Evolutionary conservation across 2,888 invertebrate species (phyloP), one percentile per base, ranked within the genome.

Genomic region (Ommatoiulus sabulosus): DNA sequence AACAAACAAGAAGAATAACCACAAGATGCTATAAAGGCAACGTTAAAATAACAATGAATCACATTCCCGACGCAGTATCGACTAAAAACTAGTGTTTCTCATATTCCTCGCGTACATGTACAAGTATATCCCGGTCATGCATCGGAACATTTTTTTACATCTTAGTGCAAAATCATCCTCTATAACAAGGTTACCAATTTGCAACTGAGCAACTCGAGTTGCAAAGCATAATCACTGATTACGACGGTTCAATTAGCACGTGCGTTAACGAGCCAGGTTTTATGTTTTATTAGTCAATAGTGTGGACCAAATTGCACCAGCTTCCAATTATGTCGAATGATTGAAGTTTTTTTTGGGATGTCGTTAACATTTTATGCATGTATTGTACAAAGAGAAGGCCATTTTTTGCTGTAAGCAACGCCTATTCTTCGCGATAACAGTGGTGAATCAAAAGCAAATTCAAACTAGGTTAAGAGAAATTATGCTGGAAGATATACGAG

Each of bases 401-500:
- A 20, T 63, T 63, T 63, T 63, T 7, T 63, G 63, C 63, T 63
- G 20, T 3, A 63, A 63, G 63, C 63, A 63, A 63, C 63, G 63
- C 63, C 63, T 63, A 63, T 7, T 63, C 63, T 63, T 63, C 3
- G n/a, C 20, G 12, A 20, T 1, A n/a, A 63, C 20, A 63, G 63
- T 20, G 20, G 20, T 63, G 63, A 20, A 63, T 63, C n/a, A 63
- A 63, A 63, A 20, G 63, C 20, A 63, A 63, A 63, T 63, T 20
- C 63, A 20, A 63, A 63, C 63, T 63, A 63, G 63, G 63, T 63
- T 63, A 63, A 63, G 63, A 63, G n/a, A 63, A 63, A 63, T 20
- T 63, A 63, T 20, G 63, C 63, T 63, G 6, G 63, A 63, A 63
- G n/a, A 63, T 63, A 63, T 8, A 20, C 63, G 8, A 63, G 63